A percentile compares a stretch with the other conserved stretches of the same genome.
These are phyloP conservation scores for Radopholus similis DNA, from an alignment of 1,140 invertebrate species.

Conservation along the genomic window DNA sequence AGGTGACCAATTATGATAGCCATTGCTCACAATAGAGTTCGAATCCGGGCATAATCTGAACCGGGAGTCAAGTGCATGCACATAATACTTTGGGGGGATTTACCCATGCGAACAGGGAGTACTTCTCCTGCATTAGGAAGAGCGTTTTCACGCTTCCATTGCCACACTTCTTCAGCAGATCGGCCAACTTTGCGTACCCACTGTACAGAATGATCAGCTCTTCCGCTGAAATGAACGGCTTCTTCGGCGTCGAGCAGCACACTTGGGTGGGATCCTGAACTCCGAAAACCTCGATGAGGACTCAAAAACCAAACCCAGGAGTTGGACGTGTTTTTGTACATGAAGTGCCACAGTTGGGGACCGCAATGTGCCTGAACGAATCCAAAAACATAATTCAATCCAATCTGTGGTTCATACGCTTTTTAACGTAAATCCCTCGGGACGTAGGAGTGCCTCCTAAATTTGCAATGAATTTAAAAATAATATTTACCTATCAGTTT, in stretches of 20 bases:
- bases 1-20: neutral
- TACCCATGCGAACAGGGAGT: slow-evolving; percentile 43
- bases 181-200: slow-evolving; percentile 37
- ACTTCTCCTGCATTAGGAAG: slow-evolving; percentile 35
- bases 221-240: slow-evolving; percentile 34
- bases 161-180: slow-evolving; percentile 30
- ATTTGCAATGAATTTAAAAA: too few species aligned
- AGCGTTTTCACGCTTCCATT: slow-evolving; percentile 29
- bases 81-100: neutral
- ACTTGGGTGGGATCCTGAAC: slow-evolving; percentile 32
- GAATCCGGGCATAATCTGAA: slow-evolving; percentile 42
- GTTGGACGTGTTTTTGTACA: slow-evolving; percentile 40
- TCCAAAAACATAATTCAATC: neutral
- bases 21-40: slow-evolving; percentile 32
- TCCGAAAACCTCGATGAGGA: neutral
- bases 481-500: too few species aligned
- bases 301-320: neutral
- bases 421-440: slow-evolving; percentile 37
- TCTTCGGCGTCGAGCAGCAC: slow-evolving; percentile 45
- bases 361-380: slow-evolving; percentile 18
- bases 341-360: slow-evolving; percentile 44
- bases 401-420: slow-evolving; percentile 18
- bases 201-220: slow-evolving; percentile 35
- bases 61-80: neutral
- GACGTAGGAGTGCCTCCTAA: slow-evolving; percentile 26